Conservation (phyloP, 2,113 vertebrate species). For the Mirza zaza region DNA sequence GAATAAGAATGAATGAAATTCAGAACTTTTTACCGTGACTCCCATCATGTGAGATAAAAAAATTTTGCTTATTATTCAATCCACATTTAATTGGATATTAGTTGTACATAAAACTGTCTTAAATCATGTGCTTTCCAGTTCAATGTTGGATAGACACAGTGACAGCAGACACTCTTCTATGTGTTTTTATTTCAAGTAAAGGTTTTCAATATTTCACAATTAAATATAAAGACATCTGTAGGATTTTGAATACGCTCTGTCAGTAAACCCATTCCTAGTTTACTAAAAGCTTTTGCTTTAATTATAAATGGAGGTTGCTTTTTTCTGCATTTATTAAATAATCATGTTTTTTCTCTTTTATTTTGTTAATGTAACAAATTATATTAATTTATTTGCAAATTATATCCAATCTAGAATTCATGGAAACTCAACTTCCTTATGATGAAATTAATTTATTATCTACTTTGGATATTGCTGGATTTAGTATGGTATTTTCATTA, state of each 20-base stretch:
- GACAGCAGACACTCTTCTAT: background rate
- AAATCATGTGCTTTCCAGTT: background rate
- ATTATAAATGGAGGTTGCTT: background rate
- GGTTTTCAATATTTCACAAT: background rate
- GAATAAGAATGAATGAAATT: background rate
- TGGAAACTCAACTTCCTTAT: background rate
- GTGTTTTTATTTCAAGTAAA: conserved; percentile 22
- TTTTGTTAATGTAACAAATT: background rate
- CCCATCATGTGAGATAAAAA: background rate
- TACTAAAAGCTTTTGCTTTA: background rate
- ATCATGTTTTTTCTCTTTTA: conserved; percentile 3
- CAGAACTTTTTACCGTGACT: background rate
- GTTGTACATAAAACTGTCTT: background rate
- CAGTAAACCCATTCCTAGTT: conserved; percentile 3
- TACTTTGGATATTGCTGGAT: background rate
- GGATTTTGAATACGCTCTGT: background rate
- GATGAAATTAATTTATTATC: background rate
- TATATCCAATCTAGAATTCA: conserved; percentile 23
- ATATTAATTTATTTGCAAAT: conserved; percentile 22
- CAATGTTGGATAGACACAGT: background rate
- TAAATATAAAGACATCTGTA: background rate
- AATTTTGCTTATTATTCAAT: background rate
- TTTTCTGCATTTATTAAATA: conserved; percentile 1
- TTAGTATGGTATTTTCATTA: conserved; percentile 8
- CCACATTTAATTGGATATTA: background rate